phyloP scores from a whole-genome alignment of 2,888 invertebrate species.

The Trichogramma evanescens region DNA sequence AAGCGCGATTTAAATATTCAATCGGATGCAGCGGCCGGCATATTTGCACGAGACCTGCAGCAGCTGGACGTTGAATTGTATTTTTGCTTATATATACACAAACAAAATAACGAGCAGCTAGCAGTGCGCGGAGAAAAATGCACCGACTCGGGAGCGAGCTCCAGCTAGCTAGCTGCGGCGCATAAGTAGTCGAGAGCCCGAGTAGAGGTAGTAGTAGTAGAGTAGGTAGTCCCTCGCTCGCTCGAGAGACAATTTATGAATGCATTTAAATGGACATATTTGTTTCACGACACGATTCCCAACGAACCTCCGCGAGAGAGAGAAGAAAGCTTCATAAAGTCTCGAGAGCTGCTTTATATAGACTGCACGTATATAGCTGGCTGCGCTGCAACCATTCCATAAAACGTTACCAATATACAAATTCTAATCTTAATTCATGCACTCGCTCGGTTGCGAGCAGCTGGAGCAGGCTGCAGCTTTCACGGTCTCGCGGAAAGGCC shows the following conservation, averaged over 20 bases:
- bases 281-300: no score
- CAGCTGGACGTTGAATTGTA: neutral
- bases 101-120: neutral
- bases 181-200: neutral
- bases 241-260: no score
- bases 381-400: no score
- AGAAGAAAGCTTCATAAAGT: no score
- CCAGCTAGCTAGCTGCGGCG: neutral
- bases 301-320: no score
- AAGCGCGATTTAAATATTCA: slow-evolving; percentile 20
- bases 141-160: neutral
- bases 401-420: no score
- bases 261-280: no score
- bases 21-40: slow-evolving; percentile 13
- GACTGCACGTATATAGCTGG: neutral
- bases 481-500: slow-evolving; percentile 7
- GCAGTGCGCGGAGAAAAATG: neutral
- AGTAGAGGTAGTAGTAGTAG: no score
- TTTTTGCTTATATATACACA: neutral
- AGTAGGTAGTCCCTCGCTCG: no score
- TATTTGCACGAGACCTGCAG: neutral
- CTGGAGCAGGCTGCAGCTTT: neutral
- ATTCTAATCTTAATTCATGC: no score
- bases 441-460: no score
- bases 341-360: no score